Evolutionary conservation across 2,113 vertebrate species (phyloP).

Genomic region (Capricornis sumatraensis): DNA sequence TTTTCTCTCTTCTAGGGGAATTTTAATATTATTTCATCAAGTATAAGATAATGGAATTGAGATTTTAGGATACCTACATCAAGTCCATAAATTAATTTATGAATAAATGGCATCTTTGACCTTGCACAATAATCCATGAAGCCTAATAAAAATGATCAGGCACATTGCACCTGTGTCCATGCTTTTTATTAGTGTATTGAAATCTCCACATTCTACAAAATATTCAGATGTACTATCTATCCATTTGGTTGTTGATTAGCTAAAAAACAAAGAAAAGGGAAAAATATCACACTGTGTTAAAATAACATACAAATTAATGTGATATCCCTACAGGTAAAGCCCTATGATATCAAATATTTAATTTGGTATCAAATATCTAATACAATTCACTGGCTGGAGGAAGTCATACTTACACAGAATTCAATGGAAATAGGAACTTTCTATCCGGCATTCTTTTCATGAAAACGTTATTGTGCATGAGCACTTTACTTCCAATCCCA

Average conservation of each 20-base stretch:
- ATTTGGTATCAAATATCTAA: neutral
- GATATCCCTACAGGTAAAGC: neutral
- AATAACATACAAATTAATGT: conserved; percentile 7
- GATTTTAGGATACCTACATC: neutral
- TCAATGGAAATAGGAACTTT: neutral
- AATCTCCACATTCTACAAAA: neutral
- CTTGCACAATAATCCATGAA: neutral
- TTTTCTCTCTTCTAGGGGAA: neutral
- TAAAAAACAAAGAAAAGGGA: neutral
- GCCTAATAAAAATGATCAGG: neutral
- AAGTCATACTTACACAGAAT: neutral
- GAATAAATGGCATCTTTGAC: neutral
- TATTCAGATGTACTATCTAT: neutral
- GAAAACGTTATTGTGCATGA: neutral
- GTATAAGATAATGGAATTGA: neutral
- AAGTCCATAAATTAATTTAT: neutral
- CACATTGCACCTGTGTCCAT: neutral
- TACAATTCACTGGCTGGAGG: neutral
- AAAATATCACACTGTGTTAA: neutral
- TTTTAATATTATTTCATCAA: conserved; percentile 1
- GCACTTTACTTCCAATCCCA: neutral
- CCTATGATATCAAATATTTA: neutral
- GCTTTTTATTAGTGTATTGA: neutral
- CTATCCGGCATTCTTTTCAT: neutral
- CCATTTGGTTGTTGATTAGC: neutral